Conservation (phyloP, 2,113 vertebrate genomes). For the Eonycteris spelaea region DNA sequence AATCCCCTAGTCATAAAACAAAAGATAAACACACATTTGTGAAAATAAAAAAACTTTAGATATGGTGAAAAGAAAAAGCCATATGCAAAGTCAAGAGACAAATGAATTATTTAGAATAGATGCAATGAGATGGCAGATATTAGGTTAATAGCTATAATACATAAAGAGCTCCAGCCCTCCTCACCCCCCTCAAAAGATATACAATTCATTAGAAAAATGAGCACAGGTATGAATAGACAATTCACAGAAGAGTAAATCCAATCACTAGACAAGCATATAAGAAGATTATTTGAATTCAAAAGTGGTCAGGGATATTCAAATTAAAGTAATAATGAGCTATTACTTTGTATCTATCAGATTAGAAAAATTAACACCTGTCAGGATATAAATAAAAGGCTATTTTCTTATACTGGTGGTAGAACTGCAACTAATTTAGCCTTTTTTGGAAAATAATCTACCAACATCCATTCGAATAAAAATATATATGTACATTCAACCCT, state of each 20-base stretch:
- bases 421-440: background rate
- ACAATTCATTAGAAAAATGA: background rate
- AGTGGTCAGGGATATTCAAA: background rate
- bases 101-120: background rate
- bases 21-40: background rate
- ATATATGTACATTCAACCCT: background rate
- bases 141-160: background rate
- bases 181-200: background rate
- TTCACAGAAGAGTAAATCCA: background rate
- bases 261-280: background rate
- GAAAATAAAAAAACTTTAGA: background rate
- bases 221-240: background rate
- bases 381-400: background rate
- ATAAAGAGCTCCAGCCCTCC: background rate
- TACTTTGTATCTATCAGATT: background rate
- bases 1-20: background rate
- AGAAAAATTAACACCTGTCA: constrained; percentile 2
- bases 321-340: constrained; percentile 4
- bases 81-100: background rate
- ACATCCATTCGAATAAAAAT: background rate
- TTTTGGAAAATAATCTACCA: constrained; percentile 14
- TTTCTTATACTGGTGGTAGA: background rate
- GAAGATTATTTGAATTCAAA: background rate
- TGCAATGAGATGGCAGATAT: background rate
- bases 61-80: background rate